These are phyloP conservation scores for Metridium senile DNA, from an alignment of 92 coral and sea anemone species.

Conservation along the genomic window DNA sequence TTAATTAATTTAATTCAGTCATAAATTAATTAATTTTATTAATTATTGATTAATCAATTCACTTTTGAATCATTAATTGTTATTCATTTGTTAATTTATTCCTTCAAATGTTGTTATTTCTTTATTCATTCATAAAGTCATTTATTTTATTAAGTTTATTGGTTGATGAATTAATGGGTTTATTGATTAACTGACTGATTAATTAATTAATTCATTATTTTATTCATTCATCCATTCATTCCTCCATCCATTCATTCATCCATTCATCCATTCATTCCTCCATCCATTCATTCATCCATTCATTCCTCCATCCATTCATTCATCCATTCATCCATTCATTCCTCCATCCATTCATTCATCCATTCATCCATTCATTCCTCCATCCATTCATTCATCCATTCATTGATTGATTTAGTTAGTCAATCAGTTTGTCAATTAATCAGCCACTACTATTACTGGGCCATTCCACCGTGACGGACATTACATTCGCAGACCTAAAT, in stretches of 20 bases:
- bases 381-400: not conserved
- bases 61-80: not conserved
- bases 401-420: not conserved
- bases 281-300: not conserved
- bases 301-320: not conserved
- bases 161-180: too few species aligned
- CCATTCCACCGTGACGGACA: too few species aligned
- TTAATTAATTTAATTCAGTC: not conserved
- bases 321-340: not conserved
- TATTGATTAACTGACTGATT: not conserved
- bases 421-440: not conserved
- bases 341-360: not conserved
- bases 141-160: too few species aligned
- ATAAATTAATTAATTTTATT: too few species aligned
- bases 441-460: not conserved
- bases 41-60: too few species aligned
- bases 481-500: too few species aligned
- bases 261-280: not conserved
- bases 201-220: not conserved
- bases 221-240: not conserved
- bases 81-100: not conserved
- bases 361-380: too few species aligned
- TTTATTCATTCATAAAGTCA: not conserved
- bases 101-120: too few species aligned
- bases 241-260: not conserved